Base-by-base conservation (phyloP, 2,113 vertebrate genomes). In the Amblyopsis rosae region DNA sequence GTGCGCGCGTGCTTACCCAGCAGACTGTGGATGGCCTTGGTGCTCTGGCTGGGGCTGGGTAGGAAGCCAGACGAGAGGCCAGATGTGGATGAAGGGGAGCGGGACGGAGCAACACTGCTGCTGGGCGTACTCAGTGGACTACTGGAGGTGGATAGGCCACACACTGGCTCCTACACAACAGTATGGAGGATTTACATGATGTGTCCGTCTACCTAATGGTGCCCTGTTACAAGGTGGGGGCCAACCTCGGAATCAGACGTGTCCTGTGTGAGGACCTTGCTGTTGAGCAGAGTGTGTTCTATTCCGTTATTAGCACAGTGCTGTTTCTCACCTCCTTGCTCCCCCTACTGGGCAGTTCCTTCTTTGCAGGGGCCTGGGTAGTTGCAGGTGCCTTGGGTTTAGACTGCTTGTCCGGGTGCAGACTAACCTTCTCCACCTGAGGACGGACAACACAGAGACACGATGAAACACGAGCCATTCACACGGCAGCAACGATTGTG, bases 31-130 rank as follows among this genome's bases (percentile, higher is more conserved):
- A 98, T 89, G 0, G 95, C 92, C 49, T 94, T 92, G 0, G 92
- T 90, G 35, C 93, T 94, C 90, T 97, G 96, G 77, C 94, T 97
- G 77, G 95, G 89, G 88, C 95, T 96, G 68, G 95, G 95, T 78
- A 89, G 82, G 0, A 96, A 95, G 67, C 94, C 93, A 0, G 94
- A 95, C 65, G 95, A 95, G 72, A 93, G 93, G 35, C 94, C 94
- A 0, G 94, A 98, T 83, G 94, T 94, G 86, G 93, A 93, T 0
- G 96, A 96, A 35, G 94, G 93, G 0, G 95, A 95, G 65, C 92
- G 92, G 63, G 91, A 87, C 0, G 90, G 45, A 4, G 91, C 95
- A 54, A 93, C 90, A 0, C 93, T 94, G 50, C 93, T 93, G 83
- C 88, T 94, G 66, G 95, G 94, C 0, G 94, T 95, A 73, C 92